Base-by-base conservation (phyloP, 2,797 vertebrate genomes). In the Philypnodon macrostomus region DNA sequence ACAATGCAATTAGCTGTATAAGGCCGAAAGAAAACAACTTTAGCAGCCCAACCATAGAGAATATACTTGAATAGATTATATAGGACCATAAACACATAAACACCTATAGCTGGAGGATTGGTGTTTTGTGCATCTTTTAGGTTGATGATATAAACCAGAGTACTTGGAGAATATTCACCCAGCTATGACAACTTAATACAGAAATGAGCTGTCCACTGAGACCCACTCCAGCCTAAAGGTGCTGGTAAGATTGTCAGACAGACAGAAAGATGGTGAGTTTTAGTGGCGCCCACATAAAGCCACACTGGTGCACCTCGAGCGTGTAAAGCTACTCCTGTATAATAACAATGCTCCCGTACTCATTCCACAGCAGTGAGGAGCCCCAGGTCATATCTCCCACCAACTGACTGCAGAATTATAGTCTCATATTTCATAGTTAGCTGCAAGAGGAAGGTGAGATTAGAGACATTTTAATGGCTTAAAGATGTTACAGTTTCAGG, bases 351-450 rank as follows among this genome's bases (percentile, higher is more conserved):
- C 39, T 37, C 21, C 12, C 5, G 16, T 13, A 11, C 38, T 27
- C 23, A 15, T 27, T 41, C 23, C 39, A 11, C 14, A 16, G 23
- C 7, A 27, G 38, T 31, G 17, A 62, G 54, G 45, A 61, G 46
- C 54, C 51, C 6, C 2, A 48, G 53, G 63, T 54, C 53, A 56
- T 31, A 58, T 71, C 51, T 15, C 47, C 34, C 59, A 18, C 50
- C 57, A 21, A 33, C 23, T 39, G 13, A 54, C 35, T 36, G 14
- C 35, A 26, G 38, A 50, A 66, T 58, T 52, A 65, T 31, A 44
- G 24, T n/a, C 35, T 67, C 44, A 34, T 35, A 41, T 72, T 64
- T 75, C 53, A 54, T 17, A 35, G 24, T n/a, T n/a, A n/a, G n/a
- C n/a, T n/a, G n/a, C n/a, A n/a, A n/a, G 51, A 3, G 19, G 55